These are phyloP conservation scores for Epizoanthus ramosus DNA, from an alignment of 92 coral and sea anemone species.

Conservation along the genomic window DNA sequence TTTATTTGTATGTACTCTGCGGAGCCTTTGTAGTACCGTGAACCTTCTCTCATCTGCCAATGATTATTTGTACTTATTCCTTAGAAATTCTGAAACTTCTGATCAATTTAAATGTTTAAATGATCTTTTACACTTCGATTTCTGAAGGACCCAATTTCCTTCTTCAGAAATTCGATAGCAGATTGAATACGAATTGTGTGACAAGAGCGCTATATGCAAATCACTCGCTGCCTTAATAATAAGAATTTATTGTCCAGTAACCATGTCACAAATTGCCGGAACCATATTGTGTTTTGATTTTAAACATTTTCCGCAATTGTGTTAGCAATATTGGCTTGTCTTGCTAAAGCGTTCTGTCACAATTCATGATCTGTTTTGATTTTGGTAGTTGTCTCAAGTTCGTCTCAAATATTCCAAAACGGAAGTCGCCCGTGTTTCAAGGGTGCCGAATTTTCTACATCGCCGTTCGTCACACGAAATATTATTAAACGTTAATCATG, in stretches of 20 bases:
- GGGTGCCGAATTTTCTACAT: background rate
- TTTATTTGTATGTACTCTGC: background rate
- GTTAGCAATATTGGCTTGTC: constrained; percentile 9
- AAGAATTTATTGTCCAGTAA: constrained; percentile 26
- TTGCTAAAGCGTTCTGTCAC: constrained; percentile 46
- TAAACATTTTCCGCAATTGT: constrained; percentile 24
- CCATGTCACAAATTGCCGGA: constrained; percentile 20
- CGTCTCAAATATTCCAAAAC: constrained; percentile 35
- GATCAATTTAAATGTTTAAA: constrained; percentile 6
- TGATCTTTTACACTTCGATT: background rate
- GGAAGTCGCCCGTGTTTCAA: constrained; percentile 35
- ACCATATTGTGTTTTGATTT: constrained; percentile 26
- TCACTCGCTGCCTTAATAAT: constrained; percentile 30
- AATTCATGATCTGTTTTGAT: constrained; percentile 33
- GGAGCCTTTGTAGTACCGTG: background rate
- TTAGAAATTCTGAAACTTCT: no score
- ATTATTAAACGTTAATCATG: background rate
- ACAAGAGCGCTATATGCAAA: constrained; percentile 19
- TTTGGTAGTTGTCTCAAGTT: constrained; percentile 38
- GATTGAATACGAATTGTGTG: constrained; percentile 17
- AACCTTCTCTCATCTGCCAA: constrained; percentile 4
- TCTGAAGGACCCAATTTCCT: constrained; percentile 15
- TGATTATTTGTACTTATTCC: background rate
- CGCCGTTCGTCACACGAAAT: constrained; percentile 15
- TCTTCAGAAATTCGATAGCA: constrained; percentile 41